Evolutionary conservation across 2,888 invertebrate genomes (phyloP).

Genomic region (Ligdia adustata): DNA sequence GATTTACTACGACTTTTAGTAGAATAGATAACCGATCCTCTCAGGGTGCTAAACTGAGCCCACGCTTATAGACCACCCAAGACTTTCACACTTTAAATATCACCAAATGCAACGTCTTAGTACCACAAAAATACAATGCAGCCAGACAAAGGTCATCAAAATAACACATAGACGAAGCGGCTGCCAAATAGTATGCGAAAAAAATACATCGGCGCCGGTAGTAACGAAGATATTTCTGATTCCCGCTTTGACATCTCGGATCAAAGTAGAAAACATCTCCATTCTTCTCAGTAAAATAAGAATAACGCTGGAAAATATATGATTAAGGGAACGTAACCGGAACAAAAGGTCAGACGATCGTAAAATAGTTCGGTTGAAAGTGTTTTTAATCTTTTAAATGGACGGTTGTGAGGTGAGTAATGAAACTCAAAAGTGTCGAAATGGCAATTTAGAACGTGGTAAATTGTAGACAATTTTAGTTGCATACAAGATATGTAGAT

Average conservation of each 20-base stretch:
- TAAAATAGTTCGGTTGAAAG: conserved; percentile 19
- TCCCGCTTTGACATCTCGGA: conserved; percentile 45
- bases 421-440: conserved; percentile 8
- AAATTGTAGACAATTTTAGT: not conserved
- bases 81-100: conserved; percentile 3
- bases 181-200: conserved; percentile 50
- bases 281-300: conserved; percentile 29
- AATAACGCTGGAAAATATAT: conserved; percentile 26
- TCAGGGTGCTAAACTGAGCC: conserved; percentile 10
- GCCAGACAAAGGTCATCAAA: conserved; percentile 34
- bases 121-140: conserved; percentile 27
- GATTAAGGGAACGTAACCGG: conserved; percentile 20
- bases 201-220: conserved; percentile 44
- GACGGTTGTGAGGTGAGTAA: conserved; percentile 7
- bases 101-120: conserved; percentile 21
- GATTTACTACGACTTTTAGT: not conserved
- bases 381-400: conserved; percentile 21
- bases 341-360: conserved; percentile 26
- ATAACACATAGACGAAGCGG: conserved; percentile 29
- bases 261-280: conserved; percentile 37
- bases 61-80: conserved; percentile 17
- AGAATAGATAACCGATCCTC: conserved; percentile 3
- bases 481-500: not conserved
- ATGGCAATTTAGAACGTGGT: conserved; percentile 1
- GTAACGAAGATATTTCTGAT: conserved; percentile 45